phyloP scores from a whole-genome alignment of 2,113 vertebrate species.

The Callipepla squamata region DNA sequence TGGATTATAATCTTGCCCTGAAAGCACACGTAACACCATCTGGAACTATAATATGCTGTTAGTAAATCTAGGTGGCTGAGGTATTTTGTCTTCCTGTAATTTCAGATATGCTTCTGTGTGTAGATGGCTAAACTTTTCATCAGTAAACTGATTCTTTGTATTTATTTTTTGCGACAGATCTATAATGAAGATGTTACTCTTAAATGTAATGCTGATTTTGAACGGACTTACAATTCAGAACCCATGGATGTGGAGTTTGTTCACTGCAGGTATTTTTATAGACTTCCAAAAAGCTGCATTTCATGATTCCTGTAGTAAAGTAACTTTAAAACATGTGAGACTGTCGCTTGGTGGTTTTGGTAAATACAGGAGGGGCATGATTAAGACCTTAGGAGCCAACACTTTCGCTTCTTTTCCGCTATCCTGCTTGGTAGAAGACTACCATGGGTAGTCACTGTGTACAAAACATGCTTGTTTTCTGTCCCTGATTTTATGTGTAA shows the following conservation, averaged over 20 bases:
- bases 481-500: not conserved
- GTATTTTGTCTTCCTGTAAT: not conserved
- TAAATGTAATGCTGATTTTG: constrained; percentile 84
- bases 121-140: not conserved
- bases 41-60: not conserved
- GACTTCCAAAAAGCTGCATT: not conserved
- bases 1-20: not conserved
- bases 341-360: not conserved
- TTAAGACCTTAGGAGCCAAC: not conserved
- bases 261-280: constrained; percentile 82
- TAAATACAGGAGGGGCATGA: not conserved
- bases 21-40: not conserved
- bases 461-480: not conserved
- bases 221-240: constrained; percentile 85
- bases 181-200: constrained; percentile 87
- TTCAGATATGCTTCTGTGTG: not conserved
- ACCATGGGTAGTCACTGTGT: not conserved
- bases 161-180: constrained; percentile 75
- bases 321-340: not conserved
- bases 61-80: not conserved
- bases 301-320: not conserved
- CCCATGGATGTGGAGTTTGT: constrained; percentile 93
- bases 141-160: not conserved
- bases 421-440: not conserved
- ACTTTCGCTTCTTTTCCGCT: not conserved